Evolutionary conservation across 2,797 vertebrate genomes (phyloP).

Genomic region (Amniataba percoides): DNA sequence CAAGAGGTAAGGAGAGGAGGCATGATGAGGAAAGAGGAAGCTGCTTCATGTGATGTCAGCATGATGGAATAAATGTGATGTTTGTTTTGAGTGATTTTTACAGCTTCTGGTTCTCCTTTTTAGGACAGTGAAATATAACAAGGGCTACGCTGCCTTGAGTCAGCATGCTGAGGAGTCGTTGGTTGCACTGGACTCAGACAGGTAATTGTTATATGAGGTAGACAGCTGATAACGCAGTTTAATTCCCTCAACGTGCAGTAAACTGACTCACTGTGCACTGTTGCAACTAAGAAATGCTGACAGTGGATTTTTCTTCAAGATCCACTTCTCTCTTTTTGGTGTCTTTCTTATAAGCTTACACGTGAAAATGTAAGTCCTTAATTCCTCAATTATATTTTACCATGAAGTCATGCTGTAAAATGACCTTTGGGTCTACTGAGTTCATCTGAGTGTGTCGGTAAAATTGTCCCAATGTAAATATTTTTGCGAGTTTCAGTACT

Average conservation of each 20-base stretch:
- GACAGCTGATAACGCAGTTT: not conserved
- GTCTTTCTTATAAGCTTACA: no score
- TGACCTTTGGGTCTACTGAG: no score
- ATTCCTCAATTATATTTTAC: no score
- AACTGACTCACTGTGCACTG: not conserved
- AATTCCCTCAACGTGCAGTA: not conserved
- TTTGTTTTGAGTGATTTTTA: not conserved
- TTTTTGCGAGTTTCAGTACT: not conserved
- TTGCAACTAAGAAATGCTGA: not conserved
- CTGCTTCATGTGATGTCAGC: not conserved
- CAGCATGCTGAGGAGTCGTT: constrained; percentile 92
- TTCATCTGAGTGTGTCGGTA: not conserved
- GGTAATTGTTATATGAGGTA: constrained; percentile 80
- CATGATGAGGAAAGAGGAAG: constrained; percentile 1
- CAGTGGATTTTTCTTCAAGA: no score
- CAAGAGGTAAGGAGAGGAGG: constrained; percentile 86
- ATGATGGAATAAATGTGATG: not conserved
- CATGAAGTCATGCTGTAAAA: no score
- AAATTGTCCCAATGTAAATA: not conserved
- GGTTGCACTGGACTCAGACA: constrained; percentile 94
- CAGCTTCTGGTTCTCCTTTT: constrained; percentile 27
- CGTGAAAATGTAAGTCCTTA: no score
- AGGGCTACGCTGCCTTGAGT: constrained; percentile 92
- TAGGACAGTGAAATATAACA: constrained; percentile 94
- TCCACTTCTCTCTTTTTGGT: no score